Evolutionary conservation across 2,888 invertebrate genomes (phyloP).

Genomic region (Cephus rjabovi): DNA sequence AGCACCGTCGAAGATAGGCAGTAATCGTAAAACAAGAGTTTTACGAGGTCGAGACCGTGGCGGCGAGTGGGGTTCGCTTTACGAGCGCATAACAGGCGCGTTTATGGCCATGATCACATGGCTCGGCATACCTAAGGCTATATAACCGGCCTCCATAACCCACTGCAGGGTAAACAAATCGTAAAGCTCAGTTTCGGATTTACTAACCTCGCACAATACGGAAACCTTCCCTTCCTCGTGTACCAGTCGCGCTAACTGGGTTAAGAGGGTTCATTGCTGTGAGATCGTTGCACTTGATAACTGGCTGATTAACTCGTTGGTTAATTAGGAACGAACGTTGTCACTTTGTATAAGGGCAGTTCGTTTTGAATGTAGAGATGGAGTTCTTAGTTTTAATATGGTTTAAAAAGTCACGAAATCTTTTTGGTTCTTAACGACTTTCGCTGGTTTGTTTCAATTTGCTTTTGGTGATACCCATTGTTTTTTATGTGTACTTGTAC

Average conservation of each 20-base stretch:
- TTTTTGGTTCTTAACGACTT: background rate
- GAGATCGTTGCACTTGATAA: background rate
- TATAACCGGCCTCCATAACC: slow-evolving; percentile 63
- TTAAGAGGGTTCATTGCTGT: background rate
- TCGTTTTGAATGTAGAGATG: background rate
- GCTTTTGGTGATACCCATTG: background rate
- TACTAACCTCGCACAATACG: slow-evolving; percentile 63
- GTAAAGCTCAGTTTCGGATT: slow-evolving; percentile 64
- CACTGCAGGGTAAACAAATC: slow-evolving; percentile 66
- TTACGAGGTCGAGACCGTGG: slow-evolving; percentile 55
- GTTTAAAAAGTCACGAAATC: background rate
- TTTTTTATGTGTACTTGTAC: background rate
- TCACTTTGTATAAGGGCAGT: background rate
- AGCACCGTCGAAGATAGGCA: slow-evolving; percentile 59
- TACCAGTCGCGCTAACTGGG: background rate
- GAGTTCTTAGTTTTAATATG: background rate
- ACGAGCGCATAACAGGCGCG: slow-evolving; percentile 66
- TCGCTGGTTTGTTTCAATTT: background rate
- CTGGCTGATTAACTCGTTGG: background rate
- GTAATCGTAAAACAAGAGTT: slow-evolving; percentile 64
- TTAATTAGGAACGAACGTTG: background rate
- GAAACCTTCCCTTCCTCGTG: background rate
- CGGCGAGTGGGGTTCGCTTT: slow-evolving; percentile 59
- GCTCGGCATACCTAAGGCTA: slow-evolving; percentile 62
- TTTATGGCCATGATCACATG: slow-evolving; percentile 66